These are phyloP conservation scores for Amphipyra tragopoginis DNA, from an alignment of 2,888 invertebrate species.

Conservation along the genomic window DNA sequence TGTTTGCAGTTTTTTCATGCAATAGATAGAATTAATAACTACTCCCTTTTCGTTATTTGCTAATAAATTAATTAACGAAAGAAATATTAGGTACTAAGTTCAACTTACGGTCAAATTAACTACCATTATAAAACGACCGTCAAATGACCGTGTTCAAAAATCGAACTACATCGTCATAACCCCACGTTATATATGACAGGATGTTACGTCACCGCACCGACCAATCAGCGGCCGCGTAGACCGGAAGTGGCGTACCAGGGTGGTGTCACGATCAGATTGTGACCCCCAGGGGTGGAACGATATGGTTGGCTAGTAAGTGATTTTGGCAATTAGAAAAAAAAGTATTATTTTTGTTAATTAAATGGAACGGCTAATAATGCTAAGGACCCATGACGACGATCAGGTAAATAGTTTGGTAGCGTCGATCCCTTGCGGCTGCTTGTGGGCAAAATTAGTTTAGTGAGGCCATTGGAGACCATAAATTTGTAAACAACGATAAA, in stretches of 20 bases:
- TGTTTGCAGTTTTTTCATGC: too few species aligned
- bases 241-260: constrained; percentile 59
- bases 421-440: constrained; percentile 34
- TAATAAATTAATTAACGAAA: not conserved
- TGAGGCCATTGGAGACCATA: not conserved
- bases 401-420: constrained; percentile 11
- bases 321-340: constrained; percentile 57
- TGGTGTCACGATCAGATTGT: constrained; percentile 58
- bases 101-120: too few species aligned
- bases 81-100: too few species aligned
- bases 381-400: constrained; percentile 29
- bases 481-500: constrained; percentile 19
- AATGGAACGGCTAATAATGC: constrained; percentile 27
- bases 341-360: constrained; percentile 56
- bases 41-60: too few species aligned
- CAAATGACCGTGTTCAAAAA: constrained; percentile 33
- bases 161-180: constrained; percentile 50
- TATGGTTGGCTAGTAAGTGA: constrained; percentile 56
- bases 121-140: too few species aligned
- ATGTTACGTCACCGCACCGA: constrained; percentile 50
- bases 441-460: constrained; percentile 25
- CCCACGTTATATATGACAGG: constrained; percentile 53
- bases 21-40: too few species aligned
- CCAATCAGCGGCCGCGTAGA: constrained; percentile 54
- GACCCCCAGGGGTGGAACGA: constrained; percentile 50